These are phyloP conservation scores for Butorides virescens DNA, from an alignment of 2,113 vertebrate species.

Conservation along the genomic window DNA sequence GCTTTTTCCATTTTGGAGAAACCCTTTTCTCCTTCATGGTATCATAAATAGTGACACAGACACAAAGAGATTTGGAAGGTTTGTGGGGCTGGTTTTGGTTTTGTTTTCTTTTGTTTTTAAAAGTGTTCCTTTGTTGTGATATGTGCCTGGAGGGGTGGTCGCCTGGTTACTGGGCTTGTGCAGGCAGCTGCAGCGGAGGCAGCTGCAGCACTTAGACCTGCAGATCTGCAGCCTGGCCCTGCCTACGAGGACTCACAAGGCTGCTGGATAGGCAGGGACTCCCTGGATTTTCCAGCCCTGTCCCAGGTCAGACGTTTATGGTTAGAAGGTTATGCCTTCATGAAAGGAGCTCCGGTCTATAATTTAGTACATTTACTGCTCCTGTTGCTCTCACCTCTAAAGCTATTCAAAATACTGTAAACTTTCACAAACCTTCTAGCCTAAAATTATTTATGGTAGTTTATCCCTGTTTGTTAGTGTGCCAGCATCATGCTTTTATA, in stretches of 20 bases:
- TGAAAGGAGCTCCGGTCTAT: background rate
- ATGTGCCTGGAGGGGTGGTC: background rate
- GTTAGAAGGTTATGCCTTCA: background rate
- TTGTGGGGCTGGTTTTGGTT: background rate
- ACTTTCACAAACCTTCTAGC: background rate
- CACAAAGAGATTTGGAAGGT: background rate
- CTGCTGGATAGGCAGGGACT: background rate
- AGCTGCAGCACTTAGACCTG: background rate
- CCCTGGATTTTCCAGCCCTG: background rate
- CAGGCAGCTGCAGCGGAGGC: background rate
- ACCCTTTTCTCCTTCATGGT: background rate
- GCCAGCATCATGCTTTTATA: background rate
- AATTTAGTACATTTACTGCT: background rate
- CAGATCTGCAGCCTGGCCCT: background rate
- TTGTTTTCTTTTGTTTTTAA: too few species aligned
- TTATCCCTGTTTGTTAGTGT: background rate
- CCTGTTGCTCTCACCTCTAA: background rate
- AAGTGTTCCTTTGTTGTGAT: rapidly evolving
- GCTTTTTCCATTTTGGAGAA: background rate
- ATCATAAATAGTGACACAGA: background rate
- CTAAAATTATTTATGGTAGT: background rate
- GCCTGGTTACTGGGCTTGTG: background rate
- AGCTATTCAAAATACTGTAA: background rate
- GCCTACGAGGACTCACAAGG: background rate
- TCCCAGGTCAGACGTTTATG: background rate